Evolutionary conservation across 2,113 vertebrate genomes (phyloP).

Genomic region (Bubo scandiacus): DNA sequence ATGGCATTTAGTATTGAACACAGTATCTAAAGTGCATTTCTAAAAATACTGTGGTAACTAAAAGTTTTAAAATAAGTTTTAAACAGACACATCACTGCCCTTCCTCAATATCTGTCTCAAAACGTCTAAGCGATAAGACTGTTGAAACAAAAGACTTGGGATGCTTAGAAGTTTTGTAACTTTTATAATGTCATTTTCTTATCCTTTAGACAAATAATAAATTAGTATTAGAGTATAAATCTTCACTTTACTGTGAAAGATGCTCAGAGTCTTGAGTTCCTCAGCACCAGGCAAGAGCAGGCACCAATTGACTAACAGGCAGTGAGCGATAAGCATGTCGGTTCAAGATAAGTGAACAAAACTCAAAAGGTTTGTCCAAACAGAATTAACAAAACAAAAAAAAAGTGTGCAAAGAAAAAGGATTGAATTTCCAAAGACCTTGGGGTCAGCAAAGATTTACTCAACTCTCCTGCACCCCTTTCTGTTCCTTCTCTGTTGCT

Average conservation of each 20-base stretch:
- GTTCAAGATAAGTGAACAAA: neutral
- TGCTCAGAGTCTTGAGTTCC: neutral
- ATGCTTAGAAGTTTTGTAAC: neutral
- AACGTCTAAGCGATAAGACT: neutral
- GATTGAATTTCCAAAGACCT: neutral
- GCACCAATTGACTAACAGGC: neutral
- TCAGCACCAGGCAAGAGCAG: neutral
- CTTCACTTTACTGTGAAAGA: neutral
- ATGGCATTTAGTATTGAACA: neutral
- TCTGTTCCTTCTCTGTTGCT: constrained; percentile 36
- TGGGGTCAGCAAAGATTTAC: neutral
- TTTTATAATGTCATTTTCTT: neutral
- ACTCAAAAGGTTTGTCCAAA: neutral
- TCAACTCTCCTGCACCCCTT: neutral
- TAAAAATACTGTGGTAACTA: neutral
- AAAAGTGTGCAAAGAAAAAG: neutral
- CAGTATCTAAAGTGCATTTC: neutral
- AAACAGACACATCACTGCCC: neutral
- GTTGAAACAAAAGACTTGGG: neutral
- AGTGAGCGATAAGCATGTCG: neutral
- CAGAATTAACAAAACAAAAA: neutral
- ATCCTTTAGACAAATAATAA: neutral
- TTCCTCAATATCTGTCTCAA: neutral
- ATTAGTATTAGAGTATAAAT: neutral
- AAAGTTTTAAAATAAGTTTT: neutral